These are phyloP conservation scores for Amia ocellicauda DNA, from an alignment of 2,113 vertebrate species.

Conservation along the genomic window DNA sequence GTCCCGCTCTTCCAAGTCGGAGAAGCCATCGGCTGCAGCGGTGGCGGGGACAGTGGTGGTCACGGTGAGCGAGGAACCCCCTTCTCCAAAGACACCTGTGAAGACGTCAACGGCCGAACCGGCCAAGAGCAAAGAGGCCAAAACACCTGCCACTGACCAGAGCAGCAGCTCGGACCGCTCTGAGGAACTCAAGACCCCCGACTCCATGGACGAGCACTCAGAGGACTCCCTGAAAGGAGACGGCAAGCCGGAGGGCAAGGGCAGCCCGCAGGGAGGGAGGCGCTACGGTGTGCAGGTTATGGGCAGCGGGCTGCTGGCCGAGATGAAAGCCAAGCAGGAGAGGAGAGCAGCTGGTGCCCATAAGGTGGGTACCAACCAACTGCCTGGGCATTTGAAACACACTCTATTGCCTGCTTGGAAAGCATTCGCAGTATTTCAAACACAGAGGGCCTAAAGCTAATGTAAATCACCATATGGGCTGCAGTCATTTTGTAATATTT, in stretches of 20 bases:
- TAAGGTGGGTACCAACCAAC: slow-evolving; percentile 69
- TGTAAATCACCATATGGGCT: neutral
- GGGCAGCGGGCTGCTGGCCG: slow-evolving; percentile 86
- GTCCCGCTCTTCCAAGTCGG: slow-evolving; percentile 76
- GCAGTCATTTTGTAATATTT: neutral
- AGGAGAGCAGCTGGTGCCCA: slow-evolving; percentile 74
- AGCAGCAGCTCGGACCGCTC: slow-evolving; percentile 72
- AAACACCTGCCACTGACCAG: slow-evolving; percentile 52
- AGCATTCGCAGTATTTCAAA: neutral
- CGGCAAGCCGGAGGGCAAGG: slow-evolving; percentile 56
- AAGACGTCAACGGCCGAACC: slow-evolving; percentile 60
- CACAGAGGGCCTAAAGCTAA: too few species aligned
- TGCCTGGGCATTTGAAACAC: neutral
- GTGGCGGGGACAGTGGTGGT: neutral
- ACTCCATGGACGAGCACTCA: slow-evolving; percentile 75
- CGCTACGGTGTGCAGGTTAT: slow-evolving; percentile 87
- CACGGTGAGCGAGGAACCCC: slow-evolving; percentile 67
- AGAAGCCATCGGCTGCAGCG: slow-evolving; percentile 66
- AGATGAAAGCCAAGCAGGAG: slow-evolving; percentile 98
- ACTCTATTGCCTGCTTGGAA: neutral
- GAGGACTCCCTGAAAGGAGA: slow-evolving; percentile 62
- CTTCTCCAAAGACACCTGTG: slow-evolving; percentile 66
- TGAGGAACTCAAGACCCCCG: slow-evolving; percentile 82
- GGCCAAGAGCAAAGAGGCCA: slow-evolving; percentile 32
- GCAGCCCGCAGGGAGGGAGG: slow-evolving; percentile 82